phyloP scores from a whole-genome alignment of 2,113 vertebrate genomes.

The Entosphenus tridentatus region DNA sequence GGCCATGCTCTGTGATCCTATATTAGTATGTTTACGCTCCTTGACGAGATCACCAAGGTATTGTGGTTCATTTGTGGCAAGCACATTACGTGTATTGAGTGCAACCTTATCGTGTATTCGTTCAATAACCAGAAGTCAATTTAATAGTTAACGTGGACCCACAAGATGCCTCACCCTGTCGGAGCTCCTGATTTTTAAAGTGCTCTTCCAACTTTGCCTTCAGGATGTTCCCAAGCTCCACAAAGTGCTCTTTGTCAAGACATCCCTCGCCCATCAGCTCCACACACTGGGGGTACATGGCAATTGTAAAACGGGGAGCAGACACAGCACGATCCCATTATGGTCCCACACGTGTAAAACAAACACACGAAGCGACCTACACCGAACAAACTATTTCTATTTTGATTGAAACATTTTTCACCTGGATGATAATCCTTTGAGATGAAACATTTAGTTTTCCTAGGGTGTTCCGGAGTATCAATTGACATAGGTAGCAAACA shows the following conservation, averaged over 20 bases:
- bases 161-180: conserved; percentile 38
- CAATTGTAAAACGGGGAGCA: not conserved
- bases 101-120: not conserved
- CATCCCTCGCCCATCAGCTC: conserved; percentile 96
- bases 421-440: too few relatives aligned
- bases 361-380: too few relatives aligned
- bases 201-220: conserved; percentile 91
- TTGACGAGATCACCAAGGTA: too few relatives aligned
- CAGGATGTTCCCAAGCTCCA: conserved; percentile 75
- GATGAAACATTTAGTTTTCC: too few relatives aligned
- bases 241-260: conserved; percentile 80
- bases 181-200: conserved; percentile 92
- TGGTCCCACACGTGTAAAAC: too few relatives aligned
- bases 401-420: too few relatives aligned
- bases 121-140: not conserved
- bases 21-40: too few relatives aligned
- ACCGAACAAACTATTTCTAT: too few relatives aligned
- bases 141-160: not conserved
- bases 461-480: too few relatives aligned
- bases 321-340: not conserved
- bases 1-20: too few relatives aligned
- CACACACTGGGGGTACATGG: conserved; percentile 33
- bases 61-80: not conserved
- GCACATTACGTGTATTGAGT: not conserved
- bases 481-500: too few relatives aligned